Evolutionary conservation across 2,797 vertebrate species (phyloP).

Genomic region (Borostomias antarcticus): DNA sequence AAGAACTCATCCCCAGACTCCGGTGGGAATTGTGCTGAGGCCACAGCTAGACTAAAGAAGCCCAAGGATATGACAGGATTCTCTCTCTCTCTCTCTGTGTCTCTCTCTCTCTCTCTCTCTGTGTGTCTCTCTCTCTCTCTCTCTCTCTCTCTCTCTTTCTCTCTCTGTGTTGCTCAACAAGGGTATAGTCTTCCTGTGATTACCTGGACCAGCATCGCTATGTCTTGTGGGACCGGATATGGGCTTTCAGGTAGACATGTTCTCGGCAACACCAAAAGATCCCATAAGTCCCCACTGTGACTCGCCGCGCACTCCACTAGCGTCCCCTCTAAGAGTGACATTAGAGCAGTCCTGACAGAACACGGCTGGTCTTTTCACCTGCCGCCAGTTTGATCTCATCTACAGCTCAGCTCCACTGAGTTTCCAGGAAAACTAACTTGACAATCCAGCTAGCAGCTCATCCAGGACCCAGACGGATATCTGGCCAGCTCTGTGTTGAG

Average conservation of each 20-base stretch:
- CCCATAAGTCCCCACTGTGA: background rate
- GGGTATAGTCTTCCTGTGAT: background rate
- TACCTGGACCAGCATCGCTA: background rate
- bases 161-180: background rate
- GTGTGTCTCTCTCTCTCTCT: background rate
- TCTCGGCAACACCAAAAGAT: conserved; percentile 34
- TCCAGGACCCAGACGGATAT: conserved; percentile 33
- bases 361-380: conserved; percentile 53
- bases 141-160: background rate
- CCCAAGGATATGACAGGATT: too few species aligned
- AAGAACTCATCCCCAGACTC: too few species aligned
- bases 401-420: conserved; percentile 40
- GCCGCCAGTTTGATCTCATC: conserved; percentile 47
- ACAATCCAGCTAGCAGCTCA: conserved; percentile 27
- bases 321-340: conserved; percentile 6
- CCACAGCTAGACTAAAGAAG: too few species aligned
- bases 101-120: background rate
- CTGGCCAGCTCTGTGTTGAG: conserved; percentile 25
- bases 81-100: conserved; percentile 8
- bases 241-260: conserved; percentile 34
- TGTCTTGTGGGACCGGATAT: background rate
- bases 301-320: conserved; percentile 36
- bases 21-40: too few species aligned
- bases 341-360: conserved; percentile 15
- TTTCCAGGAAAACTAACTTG: conserved; percentile 22